A percentile compares a stretch with the other conserved stretches of the same genome.
These are phyloP conservation scores for Percopsis transmontana DNA, from an alignment of 2,113 vertebrate genomes.

Conservation along the genomic window DNA sequence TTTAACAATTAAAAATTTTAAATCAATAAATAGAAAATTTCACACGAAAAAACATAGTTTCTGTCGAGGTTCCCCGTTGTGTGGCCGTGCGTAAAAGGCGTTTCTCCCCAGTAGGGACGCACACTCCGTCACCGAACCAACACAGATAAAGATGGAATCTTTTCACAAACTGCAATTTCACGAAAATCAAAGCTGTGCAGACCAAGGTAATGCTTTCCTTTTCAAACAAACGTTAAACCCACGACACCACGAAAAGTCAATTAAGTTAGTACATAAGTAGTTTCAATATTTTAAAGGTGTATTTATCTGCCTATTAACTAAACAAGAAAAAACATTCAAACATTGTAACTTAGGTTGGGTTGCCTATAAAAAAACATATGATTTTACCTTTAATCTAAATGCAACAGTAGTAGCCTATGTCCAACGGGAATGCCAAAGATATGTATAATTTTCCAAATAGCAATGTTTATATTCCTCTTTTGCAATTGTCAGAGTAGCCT, in stretches of 20 bases:
- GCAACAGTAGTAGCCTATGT: neutral
- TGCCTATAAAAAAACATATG: too few species aligned
- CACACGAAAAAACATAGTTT: too few species aligned
- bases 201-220: neutral
- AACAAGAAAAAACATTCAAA: neutral
- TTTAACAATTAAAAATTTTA: neutral
- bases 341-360: too few species aligned
- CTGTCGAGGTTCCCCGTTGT: neutral
- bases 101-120: neutral
- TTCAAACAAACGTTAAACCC: neutral
- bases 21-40: neutral
- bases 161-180: neutral
- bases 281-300: too few species aligned
- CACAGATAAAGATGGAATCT: neutral
- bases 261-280: neutral
- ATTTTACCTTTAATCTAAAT: neutral
- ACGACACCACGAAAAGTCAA: neutral
- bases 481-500: neutral
- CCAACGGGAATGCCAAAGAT: neutral
- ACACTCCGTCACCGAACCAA: neutral
- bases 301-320: too few species aligned
- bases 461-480: neutral
- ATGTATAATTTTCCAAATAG: neutral
- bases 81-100: constrained; percentile 48
- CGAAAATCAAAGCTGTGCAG: too few species aligned